phyloP scores from a whole-genome alignment of 2,888 invertebrate genomes.

The Arctia plantaginis region DNA sequence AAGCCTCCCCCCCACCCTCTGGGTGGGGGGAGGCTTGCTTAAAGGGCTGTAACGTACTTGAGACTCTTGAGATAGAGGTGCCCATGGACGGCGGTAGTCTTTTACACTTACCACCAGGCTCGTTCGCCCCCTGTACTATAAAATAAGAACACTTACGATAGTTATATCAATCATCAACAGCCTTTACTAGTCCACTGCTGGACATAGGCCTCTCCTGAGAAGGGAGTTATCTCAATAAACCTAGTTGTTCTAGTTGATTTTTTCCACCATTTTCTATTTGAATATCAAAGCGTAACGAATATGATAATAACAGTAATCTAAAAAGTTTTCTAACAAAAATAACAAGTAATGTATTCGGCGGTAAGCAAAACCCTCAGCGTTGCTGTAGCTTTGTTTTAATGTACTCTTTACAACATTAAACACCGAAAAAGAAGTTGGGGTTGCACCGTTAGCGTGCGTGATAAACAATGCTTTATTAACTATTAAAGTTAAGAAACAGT shows the following conservation, averaged over 20 bases:
- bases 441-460: conserved; percentile 29
- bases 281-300: conserved; percentile 20
- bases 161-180: no score
- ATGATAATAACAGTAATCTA: conserved; percentile 31
- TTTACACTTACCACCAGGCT: neutral
- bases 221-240: neutral
- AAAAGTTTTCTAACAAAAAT: conserved; percentile 44
- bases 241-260: neutral
- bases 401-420: conserved; percentile 59
- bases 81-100: neutral
- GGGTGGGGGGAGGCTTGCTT: no score
- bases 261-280: neutral
- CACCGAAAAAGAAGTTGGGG: conserved; percentile 42
- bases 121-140: no score
- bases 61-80: neutral
- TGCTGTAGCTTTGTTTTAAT: conserved; percentile 53
- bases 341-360: conserved; percentile 53
- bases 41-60: neutral
- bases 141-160: no score
- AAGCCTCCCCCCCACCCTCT: no score
- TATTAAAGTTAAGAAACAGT: no score
- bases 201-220: no score
- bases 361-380: conserved; percentile 36
- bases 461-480: neutral
- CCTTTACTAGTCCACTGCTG: no score